Percentiles rank a stretch among this genome's conserved stretches.
Conservation (phyloP, 2,888 invertebrate species). For the Pegoplata infirma region DNA sequence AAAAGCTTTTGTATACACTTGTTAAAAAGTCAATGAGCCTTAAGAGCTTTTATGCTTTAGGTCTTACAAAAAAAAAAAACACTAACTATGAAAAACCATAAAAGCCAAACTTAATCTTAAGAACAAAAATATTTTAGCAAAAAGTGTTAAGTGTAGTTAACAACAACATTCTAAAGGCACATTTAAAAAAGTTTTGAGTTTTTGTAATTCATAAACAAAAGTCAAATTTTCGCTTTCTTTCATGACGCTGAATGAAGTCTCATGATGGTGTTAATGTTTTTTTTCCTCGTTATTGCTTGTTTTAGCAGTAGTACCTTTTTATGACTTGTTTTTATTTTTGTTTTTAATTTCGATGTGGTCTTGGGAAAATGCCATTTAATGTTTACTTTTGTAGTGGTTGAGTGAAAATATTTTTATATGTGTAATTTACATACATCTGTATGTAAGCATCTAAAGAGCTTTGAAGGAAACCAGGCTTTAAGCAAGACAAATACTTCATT, state of each 20-base stretch:
- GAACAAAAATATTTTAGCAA: slow-evolving; percentile 21
- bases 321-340: slow-evolving; percentile 6
- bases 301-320: slow-evolving; percentile 1
- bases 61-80: slow-evolving; percentile 4
- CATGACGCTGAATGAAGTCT: not conserved
- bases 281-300: slow-evolving; percentile 1
- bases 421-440: too few relatives aligned
- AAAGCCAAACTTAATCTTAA: slow-evolving; percentile 22
- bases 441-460: too few relatives aligned
- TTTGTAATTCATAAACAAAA: not conserved
- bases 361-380: slow-evolving; percentile 54
- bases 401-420: slow-evolving; percentile 52
- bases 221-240: slow-evolving; percentile 16
- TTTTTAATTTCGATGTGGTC: slow-evolving; percentile 29
- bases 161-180: not conserved
- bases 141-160: slow-evolving; percentile 32
- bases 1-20: slow-evolving; percentile 37
- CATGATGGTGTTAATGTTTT: slow-evolving; percentile 28
- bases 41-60: slow-evolving; percentile 32
- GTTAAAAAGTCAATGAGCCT: slow-evolving; percentile 26
- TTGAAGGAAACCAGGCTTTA: slow-evolving; percentile 30
- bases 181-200: not conserved
- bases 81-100: slow-evolving; percentile 22
- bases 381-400: slow-evolving; percentile 51
- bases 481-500: slow-evolving; percentile 32